Evolutionary conservation across 2,797 vertebrate genomes (phyloP).

Genomic region (Chanos chanos): DNA sequence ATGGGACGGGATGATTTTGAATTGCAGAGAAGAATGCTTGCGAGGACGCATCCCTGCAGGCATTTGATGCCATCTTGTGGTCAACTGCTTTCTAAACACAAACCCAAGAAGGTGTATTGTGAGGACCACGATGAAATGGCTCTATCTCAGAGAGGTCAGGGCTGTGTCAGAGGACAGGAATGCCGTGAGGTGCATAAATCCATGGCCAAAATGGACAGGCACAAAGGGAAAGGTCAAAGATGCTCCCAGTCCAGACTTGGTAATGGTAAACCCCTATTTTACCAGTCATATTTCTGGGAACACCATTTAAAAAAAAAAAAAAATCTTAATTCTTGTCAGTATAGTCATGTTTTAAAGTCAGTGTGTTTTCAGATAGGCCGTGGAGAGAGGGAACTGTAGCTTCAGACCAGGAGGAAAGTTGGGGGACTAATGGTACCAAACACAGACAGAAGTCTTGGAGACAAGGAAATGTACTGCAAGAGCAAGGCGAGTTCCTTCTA

Average conservation of each 20-base stretch:
- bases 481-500: conserved; percentile 44
- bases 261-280: background rate
- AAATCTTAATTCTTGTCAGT: background rate
- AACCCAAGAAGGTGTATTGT: conserved; percentile 15
- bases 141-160: conserved; percentile 21
- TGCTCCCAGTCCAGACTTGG: conserved; percentile 21
- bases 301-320: background rate
- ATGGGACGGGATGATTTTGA: conserved; percentile 3
- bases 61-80: conserved; percentile 1
- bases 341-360: too few relatives aligned
- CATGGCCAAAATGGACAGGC: conserved; percentile 33
- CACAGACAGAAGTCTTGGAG: conserved; percentile 39
- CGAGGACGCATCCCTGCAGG: conserved; percentile 24
- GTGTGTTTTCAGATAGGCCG: conserved; percentile 33
- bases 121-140: conserved; percentile 15
- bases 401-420: conserved; percentile 45
- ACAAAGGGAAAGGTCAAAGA: conserved; percentile 26
- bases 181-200: conserved; percentile 34
- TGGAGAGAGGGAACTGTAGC: conserved; percentile 22
- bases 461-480: conserved; percentile 28
- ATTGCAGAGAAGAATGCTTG: background rate
- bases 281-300: background rate
- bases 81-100: conserved; percentile 24
- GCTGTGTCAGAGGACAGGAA: conserved; percentile 18
- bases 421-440: conserved; percentile 40